Base-by-base conservation (phyloP, 2,888 invertebrate genomes). In the Lypha dubia region DNA sequence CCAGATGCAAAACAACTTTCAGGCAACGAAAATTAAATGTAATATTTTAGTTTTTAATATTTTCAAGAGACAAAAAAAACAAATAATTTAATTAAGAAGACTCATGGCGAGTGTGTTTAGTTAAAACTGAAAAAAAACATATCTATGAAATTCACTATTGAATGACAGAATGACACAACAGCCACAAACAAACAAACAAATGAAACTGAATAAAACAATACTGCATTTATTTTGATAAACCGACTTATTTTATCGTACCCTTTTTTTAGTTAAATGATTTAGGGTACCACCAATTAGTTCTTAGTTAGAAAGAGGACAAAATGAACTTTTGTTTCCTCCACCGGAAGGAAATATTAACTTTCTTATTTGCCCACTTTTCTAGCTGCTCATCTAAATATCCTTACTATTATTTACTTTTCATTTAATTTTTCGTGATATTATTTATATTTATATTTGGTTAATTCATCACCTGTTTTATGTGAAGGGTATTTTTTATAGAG, bases 141-240 rank as follows among this genome's bases (percentile, higher is more conserved):
- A 79, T 83, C 83, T 58, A 44, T 58, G 38, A 20, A 56, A 67
- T 15, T 11, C 28, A 56, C 70, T 73, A 68, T 67, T 60, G 35
- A 73, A n/a, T n/a, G n/a, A n/a, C n/a, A n/a, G n/a, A 73, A 68
- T 28, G 41, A 62, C 11, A 58, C 24, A 53, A 28, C 24, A 20
- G 58, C 58, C 65, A 70, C 44, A 76, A 75, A 56, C 44, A 46
- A 65, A 53, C 44, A 76, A 65, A 56, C 44, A 46, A 65, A 53
- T 68, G 17, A 53, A 68, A 63, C 62, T 63, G 44, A 63, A 41
- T 32, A 68, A 82, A 71, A 75, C 51, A 20, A 67, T 70, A 65
- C 65, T 79, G 79, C 70, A 79, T 83, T 79, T 83, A 75, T 75
- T 63, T 81, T 70, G 17, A 51, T 0, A 41, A 22, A 44, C 11